Conservation (phyloP, 1,140 invertebrate genomes). For the Achatina immaculata region DNA sequence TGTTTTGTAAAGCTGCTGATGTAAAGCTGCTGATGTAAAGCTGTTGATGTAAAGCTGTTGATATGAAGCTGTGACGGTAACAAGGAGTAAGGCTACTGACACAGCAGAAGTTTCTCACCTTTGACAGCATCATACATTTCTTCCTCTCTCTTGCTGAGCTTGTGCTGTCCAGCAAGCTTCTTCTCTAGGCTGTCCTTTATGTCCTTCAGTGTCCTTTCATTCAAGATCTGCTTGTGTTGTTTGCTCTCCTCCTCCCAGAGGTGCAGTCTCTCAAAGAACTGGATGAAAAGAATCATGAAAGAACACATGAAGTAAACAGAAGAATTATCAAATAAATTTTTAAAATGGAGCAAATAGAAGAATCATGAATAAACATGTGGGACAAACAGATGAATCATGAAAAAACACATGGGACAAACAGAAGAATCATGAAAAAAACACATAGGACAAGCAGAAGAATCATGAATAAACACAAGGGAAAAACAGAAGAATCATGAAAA, state of each 20-base stretch:
- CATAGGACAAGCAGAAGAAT: too few relatives aligned
- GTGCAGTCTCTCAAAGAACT: slow-evolving; percentile 63
- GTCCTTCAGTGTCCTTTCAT: slow-evolving; percentile 52
- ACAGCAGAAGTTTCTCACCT: slow-evolving; percentile 45
- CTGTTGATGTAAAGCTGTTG: background rate
- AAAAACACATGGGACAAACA: too few relatives aligned
- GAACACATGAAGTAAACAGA: background rate
- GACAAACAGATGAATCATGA: too few relatives aligned
- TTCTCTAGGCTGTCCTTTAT: slow-evolving; percentile 60
- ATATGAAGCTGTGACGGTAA: background rate
- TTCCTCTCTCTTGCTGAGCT: slow-evolving; percentile 55
- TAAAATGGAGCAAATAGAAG: background rate
- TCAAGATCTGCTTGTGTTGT: slow-evolving; percentile 54
- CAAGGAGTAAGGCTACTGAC: background rate
- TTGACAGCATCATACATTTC: slow-evolving; percentile 60
- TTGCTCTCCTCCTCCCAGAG: slow-evolving; percentile 58
- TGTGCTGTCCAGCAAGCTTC: slow-evolving; percentile 62
- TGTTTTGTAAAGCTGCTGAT: too few relatives aligned
- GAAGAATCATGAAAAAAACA: too few relatives aligned
- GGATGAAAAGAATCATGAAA: slow-evolving; percentile 24
- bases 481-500: too few relatives aligned
- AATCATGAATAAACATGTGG: too few relatives aligned
- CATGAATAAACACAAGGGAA: too few relatives aligned
- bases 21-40: too few relatives aligned
- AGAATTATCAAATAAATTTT: background rate